Percentiles rank a stretch among this genome's conserved stretches.
These are phyloP conservation scores for Ctenodactylus gundi DNA, from an alignment of 2,113 vertebrate species.

Conservation along the genomic window DNA sequence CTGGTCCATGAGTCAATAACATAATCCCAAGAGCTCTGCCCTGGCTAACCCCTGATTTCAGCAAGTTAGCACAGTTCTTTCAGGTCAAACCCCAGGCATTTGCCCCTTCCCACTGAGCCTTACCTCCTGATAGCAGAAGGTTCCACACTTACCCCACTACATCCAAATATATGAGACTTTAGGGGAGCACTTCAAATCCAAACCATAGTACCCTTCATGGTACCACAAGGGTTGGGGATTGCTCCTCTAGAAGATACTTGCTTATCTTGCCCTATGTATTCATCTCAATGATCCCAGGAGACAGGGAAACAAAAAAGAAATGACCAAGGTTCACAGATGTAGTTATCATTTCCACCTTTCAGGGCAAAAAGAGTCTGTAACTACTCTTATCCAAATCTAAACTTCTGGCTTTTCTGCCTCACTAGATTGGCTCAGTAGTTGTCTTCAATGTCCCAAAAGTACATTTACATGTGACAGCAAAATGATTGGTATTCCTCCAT, in stretches of 20 bases:
- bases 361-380: neutral
- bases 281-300: neutral
- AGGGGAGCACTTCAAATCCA: no score
- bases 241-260: neutral
- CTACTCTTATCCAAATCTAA: neutral
- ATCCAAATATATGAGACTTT: no score
- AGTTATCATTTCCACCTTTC: neutral
- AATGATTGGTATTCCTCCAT: neutral
- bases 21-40: no score
- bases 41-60: no score
- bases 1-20: no score
- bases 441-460: neutral
- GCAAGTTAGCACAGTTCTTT: no score
- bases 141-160: no score
- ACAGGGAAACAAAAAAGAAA: neutral
- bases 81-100: no score
- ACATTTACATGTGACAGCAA: neutral
- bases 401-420: neutral
- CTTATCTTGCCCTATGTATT: neutral
- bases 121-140: no score
- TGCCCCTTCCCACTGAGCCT: no score
- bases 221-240: no score
- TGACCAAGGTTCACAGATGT: neutral
- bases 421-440: neutral
- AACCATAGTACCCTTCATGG: no score